A percentile compares a stretch with the other conserved stretches of the same genome.
phyloP scores from a whole-genome alignment of 2,888 invertebrate genomes.

The Nephrocerus scutellatus region DNA sequence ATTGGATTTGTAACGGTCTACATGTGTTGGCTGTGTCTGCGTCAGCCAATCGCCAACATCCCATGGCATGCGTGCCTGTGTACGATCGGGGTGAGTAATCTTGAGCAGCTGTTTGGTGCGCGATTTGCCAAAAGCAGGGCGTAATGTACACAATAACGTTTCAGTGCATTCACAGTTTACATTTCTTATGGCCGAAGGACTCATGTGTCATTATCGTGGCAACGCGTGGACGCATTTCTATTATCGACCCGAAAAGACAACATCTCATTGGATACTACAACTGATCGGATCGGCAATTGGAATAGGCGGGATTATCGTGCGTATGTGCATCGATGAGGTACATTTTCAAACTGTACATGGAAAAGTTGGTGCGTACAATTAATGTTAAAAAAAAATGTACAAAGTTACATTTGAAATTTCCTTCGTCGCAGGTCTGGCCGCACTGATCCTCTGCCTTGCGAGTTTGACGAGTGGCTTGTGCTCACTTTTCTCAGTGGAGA shows the following conservation, averaged over 20 bases:
- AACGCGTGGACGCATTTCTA: conserved; percentile 23
- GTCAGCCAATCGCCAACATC: conserved; percentile 15
- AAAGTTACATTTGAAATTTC: too few species aligned
- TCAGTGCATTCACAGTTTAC: too few species aligned
- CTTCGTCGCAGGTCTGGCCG: conserved; percentile 24
- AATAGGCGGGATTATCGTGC: conserved; percentile 24
- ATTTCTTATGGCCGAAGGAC: conserved; percentile 29
- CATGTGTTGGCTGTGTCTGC: conserved; percentile 26
- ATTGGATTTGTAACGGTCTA: conserved; percentile 30
- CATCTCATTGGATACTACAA: conserved; percentile 27
- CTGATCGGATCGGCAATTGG: conserved; percentile 26
- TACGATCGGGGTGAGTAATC: conserved; percentile 27
- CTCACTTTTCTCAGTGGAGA: conserved; percentile 23
- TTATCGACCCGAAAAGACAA: conserved; percentile 23
- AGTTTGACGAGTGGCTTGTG: conserved; percentile 26
- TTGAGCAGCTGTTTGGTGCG: neutral
- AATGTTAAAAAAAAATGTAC: neutral
- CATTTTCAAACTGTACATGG: conserved; percentile 29
- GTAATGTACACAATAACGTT: neutral
- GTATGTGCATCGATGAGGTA: conserved; percentile 22
- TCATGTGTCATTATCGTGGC: conserved; percentile 28
- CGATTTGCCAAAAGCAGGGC: neutral
- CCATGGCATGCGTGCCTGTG: conserved; percentile 30
- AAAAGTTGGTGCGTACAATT: conserved; percentile 21
- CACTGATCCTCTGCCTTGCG: conserved; percentile 21